phyloP scores from a whole-genome alignment of 2,888 invertebrate genomes.

The Heliconius hortense region DNA sequence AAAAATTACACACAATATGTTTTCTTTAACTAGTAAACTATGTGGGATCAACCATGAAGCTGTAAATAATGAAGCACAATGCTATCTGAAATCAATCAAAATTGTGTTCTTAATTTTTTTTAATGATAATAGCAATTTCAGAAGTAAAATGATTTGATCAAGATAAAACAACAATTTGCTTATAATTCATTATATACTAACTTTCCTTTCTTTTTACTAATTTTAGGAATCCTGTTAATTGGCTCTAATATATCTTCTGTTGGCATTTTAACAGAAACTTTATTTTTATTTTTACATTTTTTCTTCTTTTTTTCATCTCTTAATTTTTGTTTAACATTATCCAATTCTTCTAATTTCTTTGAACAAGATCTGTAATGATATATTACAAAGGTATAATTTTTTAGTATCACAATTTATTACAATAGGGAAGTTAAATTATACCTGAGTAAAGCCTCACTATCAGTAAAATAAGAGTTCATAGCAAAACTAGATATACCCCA shows the following conservation, averaged over 20 bases:
- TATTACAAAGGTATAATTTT: not conserved
- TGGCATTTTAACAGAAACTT: constrained; percentile 70
- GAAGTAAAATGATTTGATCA: too few relatives aligned
- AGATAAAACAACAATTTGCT: too few relatives aligned
- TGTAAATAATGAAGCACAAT: too few relatives aligned
- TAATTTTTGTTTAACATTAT: constrained; percentile 68
- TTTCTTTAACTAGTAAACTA: too few relatives aligned
- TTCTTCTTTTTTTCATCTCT: constrained; percentile 77
- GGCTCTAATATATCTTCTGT: constrained; percentile 67
- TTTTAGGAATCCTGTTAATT: constrained; percentile 63
- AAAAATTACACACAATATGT: too few relatives aligned
- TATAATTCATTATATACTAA: constrained; percentile 52
- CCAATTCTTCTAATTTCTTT: constrained; percentile 82
- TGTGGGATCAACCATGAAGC: too few relatives aligned
- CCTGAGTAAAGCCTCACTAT: constrained; percentile 83
- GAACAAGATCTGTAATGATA: constrained; percentile 82
- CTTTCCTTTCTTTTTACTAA: constrained; percentile 78
- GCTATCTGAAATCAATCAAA: too few relatives aligned
- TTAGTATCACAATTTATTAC: not conserved
- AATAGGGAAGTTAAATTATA: constrained; percentile 47
- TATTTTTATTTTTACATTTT: constrained; percentile 69
- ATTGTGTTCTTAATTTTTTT: too few relatives aligned
- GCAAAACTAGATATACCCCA: constrained; percentile 85
- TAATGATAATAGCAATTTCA: too few relatives aligned
- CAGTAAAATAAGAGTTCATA: constrained; percentile 78